phyloP scores from a whole-genome alignment of 2,888 invertebrate species.

The Parasteatoda lunata region DNA sequence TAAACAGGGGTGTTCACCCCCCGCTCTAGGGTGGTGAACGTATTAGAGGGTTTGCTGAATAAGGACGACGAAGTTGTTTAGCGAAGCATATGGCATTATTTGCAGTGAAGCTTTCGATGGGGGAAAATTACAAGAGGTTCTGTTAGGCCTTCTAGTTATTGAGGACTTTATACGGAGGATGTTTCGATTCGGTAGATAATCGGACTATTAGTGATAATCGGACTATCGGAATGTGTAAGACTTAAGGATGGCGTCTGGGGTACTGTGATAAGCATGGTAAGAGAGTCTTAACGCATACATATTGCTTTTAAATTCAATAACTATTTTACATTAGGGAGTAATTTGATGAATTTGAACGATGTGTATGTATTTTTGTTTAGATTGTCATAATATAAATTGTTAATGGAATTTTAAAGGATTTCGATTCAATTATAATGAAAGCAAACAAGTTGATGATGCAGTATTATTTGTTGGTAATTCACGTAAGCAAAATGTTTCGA shows the following conservation, averaged over 20 bases:
- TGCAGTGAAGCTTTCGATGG: background rate
- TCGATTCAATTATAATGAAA: too few relatives aligned
- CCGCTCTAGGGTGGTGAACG: slow-evolving; percentile 4
- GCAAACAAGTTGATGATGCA: too few relatives aligned
- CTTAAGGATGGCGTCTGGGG: slow-evolving; percentile 2
- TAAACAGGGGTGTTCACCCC: slow-evolving; percentile 10
- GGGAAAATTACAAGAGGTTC: slow-evolving; percentile 13
- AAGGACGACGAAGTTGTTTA: background rate
- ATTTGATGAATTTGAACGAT: too few relatives aligned
- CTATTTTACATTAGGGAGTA: too few relatives aligned
- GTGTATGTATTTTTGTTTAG: too few relatives aligned
- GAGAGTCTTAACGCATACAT: too few relatives aligned
- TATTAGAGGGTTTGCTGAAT: too few relatives aligned
- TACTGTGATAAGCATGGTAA: background rate
- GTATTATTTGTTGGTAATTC: too few relatives aligned
- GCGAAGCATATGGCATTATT: slow-evolving; percentile 7
- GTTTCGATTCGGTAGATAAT: background rate
- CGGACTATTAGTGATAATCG: background rate
- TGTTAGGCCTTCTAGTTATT: background rate
- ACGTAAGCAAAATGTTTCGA: too few relatives aligned
- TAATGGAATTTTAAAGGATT: too few relatives aligned
- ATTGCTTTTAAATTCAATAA: too few relatives aligned
- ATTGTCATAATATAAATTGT: too few relatives aligned
- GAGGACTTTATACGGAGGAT: background rate
- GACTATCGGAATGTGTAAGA: background rate